Percentiles rank a stretch among this genome's conserved stretches.
These are phyloP conservation scores for Xylocampa areola DNA, from an alignment of 2,888 invertebrate genomes.

Conservation along the genomic window DNA sequence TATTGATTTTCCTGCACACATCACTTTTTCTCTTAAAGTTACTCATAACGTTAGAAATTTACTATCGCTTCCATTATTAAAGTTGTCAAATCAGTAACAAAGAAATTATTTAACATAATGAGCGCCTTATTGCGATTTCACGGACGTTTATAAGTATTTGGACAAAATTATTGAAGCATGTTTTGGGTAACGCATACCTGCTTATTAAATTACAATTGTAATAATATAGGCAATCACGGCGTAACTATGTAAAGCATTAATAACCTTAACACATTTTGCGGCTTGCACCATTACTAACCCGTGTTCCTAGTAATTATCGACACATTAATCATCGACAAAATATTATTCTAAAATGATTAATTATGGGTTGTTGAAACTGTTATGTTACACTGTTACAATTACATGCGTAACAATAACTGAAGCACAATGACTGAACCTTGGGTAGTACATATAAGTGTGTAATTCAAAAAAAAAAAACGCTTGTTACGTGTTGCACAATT, in stretches of 20 bases:
- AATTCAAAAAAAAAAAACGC: neutral
- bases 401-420: constrained; percentile 60
- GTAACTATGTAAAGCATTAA: constrained; percentile 61
- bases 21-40: constrained; percentile 29
- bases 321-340: constrained; percentile 77
- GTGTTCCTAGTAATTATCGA: constrained; percentile 73
- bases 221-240: constrained; percentile 59
- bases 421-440: constrained; percentile 63
- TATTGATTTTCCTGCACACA: constrained; percentile 24
- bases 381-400: constrained; percentile 65
- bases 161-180: constrained; percentile 54
- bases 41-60: constrained; percentile 18
- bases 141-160: constrained; percentile 53
- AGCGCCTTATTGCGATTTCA: constrained; percentile 48
- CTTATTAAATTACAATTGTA: constrained; percentile 56
- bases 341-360: constrained; percentile 78
- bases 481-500: too few relatives aligned
- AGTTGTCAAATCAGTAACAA: constrained; percentile 37
- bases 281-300: constrained; percentile 64
- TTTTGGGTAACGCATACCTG: constrained; percentile 50
- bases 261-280: constrained; percentile 68
- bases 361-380: constrained; percentile 67
- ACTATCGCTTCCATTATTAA: constrained; percentile 20
- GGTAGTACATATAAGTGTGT: constrained; percentile 11
- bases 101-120: constrained; percentile 41